Evolutionary conservation across 2,113 vertebrate genomes (phyloP).

Genomic region (western clawed frog (Xenopus tropicalis)): UCB_Xtro_10.0 CM004452.2:23765501-23766000

Average conservation of each 20-base stretch:
- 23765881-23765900: slow-evolving; percentile 17
- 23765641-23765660: background rate
- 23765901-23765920: background rate
- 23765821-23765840: slow-evolving; percentile 33
- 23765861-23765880: slow-evolving; percentile 30
- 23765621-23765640: no score
- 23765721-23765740: slow-evolving; percentile 22
- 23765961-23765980: no score
- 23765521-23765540: no score
- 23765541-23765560: no score
- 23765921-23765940: no score
- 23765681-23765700: slow-evolving; percentile 18
- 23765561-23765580: no score
- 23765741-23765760: slow-evolving; percentile 13
- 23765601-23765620: no score
- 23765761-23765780: slow-evolving; percentile 11
- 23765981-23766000: no score
- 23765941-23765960: no score
- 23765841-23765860: slow-evolving; percentile 31
- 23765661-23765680: background rate
- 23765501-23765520: no score
- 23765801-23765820: slow-evolving; percentile 32
- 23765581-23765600: no score
- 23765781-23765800: slow-evolving; percentile 26
- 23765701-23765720: slow-evolving; percentile 16